A percentile compares a stretch with the other conserved stretches of the same genome.
Conservation (phyloP, 2,797 vertebrate species). For the Lagorchestes hirsutus region DNA sequence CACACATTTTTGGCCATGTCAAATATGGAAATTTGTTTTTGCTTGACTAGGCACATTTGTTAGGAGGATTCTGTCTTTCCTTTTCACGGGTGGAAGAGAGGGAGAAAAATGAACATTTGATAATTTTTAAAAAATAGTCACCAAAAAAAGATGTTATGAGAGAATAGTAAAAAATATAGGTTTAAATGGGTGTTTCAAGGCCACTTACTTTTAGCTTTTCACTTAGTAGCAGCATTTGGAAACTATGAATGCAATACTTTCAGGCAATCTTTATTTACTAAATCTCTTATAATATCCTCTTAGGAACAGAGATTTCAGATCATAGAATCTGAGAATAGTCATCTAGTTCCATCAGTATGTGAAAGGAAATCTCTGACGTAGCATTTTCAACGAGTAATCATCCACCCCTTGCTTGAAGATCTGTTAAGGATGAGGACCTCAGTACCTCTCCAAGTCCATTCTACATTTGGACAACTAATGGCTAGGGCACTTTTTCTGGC, state of each 20-base stretch:
- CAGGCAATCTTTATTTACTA: background rate
- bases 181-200: background rate
- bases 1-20: background rate
- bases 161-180: background rate
- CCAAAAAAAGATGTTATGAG: background rate
- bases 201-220: background rate
- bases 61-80: background rate
- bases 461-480: background rate
- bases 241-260: background rate
- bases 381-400: background rate
- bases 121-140: background rate
- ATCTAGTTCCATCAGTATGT: background rate
- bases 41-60: background rate
- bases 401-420: background rate
- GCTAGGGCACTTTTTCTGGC: background rate
- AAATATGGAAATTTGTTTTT: background rate
- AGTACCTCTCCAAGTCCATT: background rate
- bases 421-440: background rate
- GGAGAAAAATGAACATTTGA: background rate
- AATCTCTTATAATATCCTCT: background rate
- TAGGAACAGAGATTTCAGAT: background rate
- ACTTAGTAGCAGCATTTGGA: background rate
- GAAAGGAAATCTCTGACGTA: background rate
- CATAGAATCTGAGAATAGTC: background rate
- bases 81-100: background rate